Base-by-base conservation (phyloP, 2,888 invertebrate species). In the Standfussiana lucernea region DNA sequence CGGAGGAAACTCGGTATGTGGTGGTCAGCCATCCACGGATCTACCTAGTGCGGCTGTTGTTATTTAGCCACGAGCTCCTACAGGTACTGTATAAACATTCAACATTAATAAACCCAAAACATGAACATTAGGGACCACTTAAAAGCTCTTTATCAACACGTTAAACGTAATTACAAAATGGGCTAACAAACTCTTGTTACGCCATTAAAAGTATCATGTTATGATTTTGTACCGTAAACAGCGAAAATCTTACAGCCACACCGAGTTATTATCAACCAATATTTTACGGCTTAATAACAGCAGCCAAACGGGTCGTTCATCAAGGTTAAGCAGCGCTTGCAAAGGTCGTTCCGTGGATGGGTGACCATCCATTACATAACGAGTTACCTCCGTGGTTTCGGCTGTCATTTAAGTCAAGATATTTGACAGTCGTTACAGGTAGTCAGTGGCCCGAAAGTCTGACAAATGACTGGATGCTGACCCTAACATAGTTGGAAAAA, bases 131-230 rank as follows among this genome's bases (percentile, higher is more conserved):
- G 10, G 28, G 37, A n/a, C 37, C 53, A 77, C 67, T 79, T 61
- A 53, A 35, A 61, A 37, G 21, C 73, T 53, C 61, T 79, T 73
- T 37, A 79, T 73, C 37, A 73, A 53, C 66, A 62, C 66, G 45
- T 53, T 79, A 45, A 73, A 11, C 15, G 59, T 79, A 45, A 79
- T 79, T 53, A 79, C 42, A 45, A 62, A 79, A 66, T 13, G 5
- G n/a, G 15, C 18, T 6, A 62, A 37, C 65, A 18, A 59, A n/a
- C 35, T 65, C 77, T 79, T 53, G 45, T 62, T 53, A 37, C 28
- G 50, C 73, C 73, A 73, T 73, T 79, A 45, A 50, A 72, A 65
- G 65, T 66, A 61, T 73, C 50, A 73, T 35, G 15, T 72, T 79
- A 13, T 47, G n/a, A 50, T 5, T 78, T 61, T 6, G 1, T 61